Evolutionary conservation across 2,888 invertebrate species (phyloP), one percentile per base, ranked within the genome.

Genomic region (Dione juno): DNA sequence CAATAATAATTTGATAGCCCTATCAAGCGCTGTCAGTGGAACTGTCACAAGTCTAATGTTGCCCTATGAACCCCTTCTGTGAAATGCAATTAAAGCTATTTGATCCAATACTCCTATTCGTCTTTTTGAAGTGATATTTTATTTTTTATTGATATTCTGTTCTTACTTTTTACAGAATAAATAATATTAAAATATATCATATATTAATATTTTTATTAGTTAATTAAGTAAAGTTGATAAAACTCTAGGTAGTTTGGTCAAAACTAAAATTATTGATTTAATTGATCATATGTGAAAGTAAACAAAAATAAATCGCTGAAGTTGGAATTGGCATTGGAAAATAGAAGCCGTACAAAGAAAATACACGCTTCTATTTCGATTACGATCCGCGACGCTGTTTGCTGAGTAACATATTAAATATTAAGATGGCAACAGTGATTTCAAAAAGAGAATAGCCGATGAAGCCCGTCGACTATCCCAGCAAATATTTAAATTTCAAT

Each of bases 401-500:
- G 58, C 72, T 69, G 69, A 75, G 71, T 84, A 89, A 89, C 86
- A 88, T 86, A 90, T 89, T 84, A 90, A 89, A 89, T 88, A 88
- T 88, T 85, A 86, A 88, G 88, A 89, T 89, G 86, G 86, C 85
- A 90, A 88, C 88, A 87, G 81, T 82, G 84, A 87, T 86, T 84
- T 84, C 82, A 84, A 86, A 87, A 89, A 87, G 84, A 85, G 87
- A 90, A 90, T 86, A 85, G 84, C 80, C 86, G 87, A 89, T 88
- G 89, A 84, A 88, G 85, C 84, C 85, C 88, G 85, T 71, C 87
- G 88, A 86, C 87, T 88, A 88, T 85, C 83, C 83, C 82, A 88
- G 90, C 89, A 93, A 91, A 92, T 93, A 93, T 93, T 93, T 92
- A 92, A 93, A 92, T 93, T 92, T 92, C 91, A 90, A 91, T 91